Base-by-base conservation (phyloP, 2,888 invertebrate genomes). In the Papilio protenor region DNA sequence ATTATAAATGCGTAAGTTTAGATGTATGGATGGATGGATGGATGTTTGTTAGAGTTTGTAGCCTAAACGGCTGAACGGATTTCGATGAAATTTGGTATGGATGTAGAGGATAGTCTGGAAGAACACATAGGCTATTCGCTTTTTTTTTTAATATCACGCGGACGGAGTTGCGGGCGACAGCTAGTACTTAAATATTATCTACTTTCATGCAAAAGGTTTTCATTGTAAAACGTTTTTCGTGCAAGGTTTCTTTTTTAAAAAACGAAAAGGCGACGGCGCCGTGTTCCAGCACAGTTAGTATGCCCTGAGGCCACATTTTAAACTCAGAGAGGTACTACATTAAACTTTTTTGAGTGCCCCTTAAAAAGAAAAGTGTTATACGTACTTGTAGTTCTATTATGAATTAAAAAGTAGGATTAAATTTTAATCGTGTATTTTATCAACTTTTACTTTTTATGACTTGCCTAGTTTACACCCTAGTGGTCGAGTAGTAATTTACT, bases 261-360 rank as follows among this genome's bases (percentile, higher is more conserved):
- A 74, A 75, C n/a, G 59, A 71, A 78, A 75, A 77, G 47, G 23
- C 23, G 69, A 47, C 74, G 74, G 74, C 70, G 27, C 73, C 61
- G 75, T 52, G 69, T 74, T 74, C 61, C 70, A 70, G 75, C 75
- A 70, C 70, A 66, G 73, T 73, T 71, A 78, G 61, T 75, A 71
- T 78, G 61, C 77, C 77, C 77, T 71, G 61, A 64, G 77, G 77
- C 77, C 61, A 78, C 77, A 74, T 78, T 78, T 78, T 78, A 78
- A 78, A 78, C 74, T 75, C 75, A 12, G 77, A 71, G 77, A 75
- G 74, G 71, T 55, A 78, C 77, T 78, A 75, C 74, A 78, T 78
- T 78, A 78, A 78, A 78, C 77, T 78, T 78, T 78, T 78, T 78
- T 71, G 71, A 71, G 73, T 49, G 61, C 71, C 71, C 70, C 52